phyloP scores from a whole-genome alignment of 1,140 invertebrate genomes.

The Harlomillsia oculata region DNA sequence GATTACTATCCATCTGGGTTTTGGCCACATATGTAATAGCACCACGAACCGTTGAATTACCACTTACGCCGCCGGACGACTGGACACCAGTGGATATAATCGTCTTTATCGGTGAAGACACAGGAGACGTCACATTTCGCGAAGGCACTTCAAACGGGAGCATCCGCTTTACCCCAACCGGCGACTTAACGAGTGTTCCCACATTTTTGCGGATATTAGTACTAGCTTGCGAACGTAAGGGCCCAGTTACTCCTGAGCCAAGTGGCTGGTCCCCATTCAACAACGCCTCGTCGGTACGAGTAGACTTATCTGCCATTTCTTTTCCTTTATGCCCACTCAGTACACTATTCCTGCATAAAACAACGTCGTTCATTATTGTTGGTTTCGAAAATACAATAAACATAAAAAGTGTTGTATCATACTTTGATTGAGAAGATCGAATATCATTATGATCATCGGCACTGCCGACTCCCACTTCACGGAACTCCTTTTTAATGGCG shows the following conservation, averaged over 20 bases:
- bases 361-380: too few species aligned
- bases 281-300: conserved; percentile 42
- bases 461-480: conserved; percentile 35
- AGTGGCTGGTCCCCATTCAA: conserved; percentile 27
- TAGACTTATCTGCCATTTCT: conserved; percentile 46
- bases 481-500: conserved; percentile 32
- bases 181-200: not conserved
- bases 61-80: conserved; percentile 7
- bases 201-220: not conserved
- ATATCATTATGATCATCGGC: conserved; percentile 32
- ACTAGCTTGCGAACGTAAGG: not conserved
- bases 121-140: conserved; percentile 22
- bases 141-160: conserved; percentile 10
- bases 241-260: not conserved
- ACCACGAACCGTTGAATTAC: conserved; percentile 20
- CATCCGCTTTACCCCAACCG: conserved; percentile 1
- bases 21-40: conserved; percentile 29
- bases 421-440: conserved; percentile 28
- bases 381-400: not conserved
- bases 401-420: conserved; percentile 1
- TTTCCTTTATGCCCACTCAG: conserved; percentile 15
- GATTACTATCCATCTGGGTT: conserved; percentile 29
- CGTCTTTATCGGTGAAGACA: conserved; percentile 24
- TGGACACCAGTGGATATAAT: conserved; percentile 9
- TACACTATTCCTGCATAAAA: conserved; percentile 8